These are phyloP conservation scores for Melanogrammus aeglefinus DNA, from an alignment of 2,797 vertebrate genomes.

Conservation along the genomic window DNA sequence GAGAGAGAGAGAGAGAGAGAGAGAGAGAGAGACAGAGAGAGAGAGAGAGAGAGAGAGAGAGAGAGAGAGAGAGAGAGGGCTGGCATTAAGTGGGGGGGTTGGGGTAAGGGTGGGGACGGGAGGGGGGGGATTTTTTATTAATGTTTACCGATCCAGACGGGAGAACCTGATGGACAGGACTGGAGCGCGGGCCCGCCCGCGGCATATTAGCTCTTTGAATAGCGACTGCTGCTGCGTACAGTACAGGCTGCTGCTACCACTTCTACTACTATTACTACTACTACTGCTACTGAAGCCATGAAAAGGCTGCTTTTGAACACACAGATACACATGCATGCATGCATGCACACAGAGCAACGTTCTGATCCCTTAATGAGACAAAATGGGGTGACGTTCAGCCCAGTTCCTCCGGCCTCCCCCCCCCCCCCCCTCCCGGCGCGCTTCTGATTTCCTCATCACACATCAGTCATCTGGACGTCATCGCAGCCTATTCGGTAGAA, in stretches of 20 bases:
- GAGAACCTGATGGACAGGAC: constrained; percentile 76
- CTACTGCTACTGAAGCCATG: neutral
- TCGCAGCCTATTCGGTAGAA: neutral
- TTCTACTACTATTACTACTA: neutral
- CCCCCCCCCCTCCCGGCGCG: constrained; percentile 10
- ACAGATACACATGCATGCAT: constrained; percentile 20
- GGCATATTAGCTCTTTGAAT: constrained; percentile 51
- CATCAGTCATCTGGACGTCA: constrained; percentile 51
- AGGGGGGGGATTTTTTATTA: constrained; percentile 42
- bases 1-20: no score
- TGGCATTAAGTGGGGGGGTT: constrained; percentile 28
- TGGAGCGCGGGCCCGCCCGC: constrained; percentile 46
- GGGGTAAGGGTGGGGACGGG: neutral
- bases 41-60: neutral
- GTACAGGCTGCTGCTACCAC: neutral
- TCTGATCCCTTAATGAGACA: constrained; percentile 37
- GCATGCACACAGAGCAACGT: neutral
- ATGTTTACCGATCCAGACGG: constrained; percentile 68
- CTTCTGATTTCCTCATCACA: constrained; percentile 63
- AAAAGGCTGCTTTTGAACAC: neutral
- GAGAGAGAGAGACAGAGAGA: no score
- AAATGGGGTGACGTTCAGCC: constrained; percentile 35
- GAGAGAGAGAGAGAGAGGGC: constrained; percentile 25
- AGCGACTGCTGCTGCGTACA: constrained; percentile 24
- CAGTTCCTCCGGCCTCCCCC: constrained; percentile 39